phyloP scores from a whole-genome alignment of 2,797 vertebrate species.

The Kryptolebias ocellatus region DNA sequence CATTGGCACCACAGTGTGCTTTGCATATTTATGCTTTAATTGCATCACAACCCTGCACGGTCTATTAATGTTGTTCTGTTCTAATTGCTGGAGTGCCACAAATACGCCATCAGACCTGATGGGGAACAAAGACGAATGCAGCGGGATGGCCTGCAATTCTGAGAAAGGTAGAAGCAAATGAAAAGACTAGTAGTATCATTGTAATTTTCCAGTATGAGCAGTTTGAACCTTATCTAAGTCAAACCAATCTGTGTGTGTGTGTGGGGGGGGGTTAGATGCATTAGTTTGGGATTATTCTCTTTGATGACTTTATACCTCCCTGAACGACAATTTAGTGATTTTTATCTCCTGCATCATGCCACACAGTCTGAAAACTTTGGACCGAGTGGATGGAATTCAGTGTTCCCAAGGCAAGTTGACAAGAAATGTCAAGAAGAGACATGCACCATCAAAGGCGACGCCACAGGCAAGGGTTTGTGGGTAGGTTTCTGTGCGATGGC shows the following conservation, averaged over 20 bases:
- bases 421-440: constrained; percentile 84
- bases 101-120: constrained; percentile 62
- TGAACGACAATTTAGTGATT: constrained; percentile 57
- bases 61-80: constrained; percentile 82
- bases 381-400: constrained; percentile 68
- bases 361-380: constrained; percentile 69
- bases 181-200: constrained; percentile 2
- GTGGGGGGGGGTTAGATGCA: not conserved
- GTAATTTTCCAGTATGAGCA: constrained; percentile 3
- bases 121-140: constrained; percentile 7
- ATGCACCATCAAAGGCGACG: constrained; percentile 77
- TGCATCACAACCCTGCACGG: constrained; percentile 64
- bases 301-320: constrained; percentile 44
- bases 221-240: constrained; percentile 14
- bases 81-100: constrained; percentile 76
- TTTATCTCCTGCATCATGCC: constrained; percentile 61
- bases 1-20: constrained; percentile 47
- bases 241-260: constrained; percentile 3
- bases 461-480: constrained; percentile 80
- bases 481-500: constrained; percentile 74
- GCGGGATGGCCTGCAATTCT: not conserved
- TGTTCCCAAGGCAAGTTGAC: constrained; percentile 79
- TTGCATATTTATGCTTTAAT: constrained; percentile 81
- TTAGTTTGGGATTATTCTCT: constrained; percentile 34
- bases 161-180: not conserved